These are phyloP conservation scores for Cebidichthys violaceus DNA, from an alignment of 2,113 vertebrate genomes.

Conservation along the genomic window DNA sequence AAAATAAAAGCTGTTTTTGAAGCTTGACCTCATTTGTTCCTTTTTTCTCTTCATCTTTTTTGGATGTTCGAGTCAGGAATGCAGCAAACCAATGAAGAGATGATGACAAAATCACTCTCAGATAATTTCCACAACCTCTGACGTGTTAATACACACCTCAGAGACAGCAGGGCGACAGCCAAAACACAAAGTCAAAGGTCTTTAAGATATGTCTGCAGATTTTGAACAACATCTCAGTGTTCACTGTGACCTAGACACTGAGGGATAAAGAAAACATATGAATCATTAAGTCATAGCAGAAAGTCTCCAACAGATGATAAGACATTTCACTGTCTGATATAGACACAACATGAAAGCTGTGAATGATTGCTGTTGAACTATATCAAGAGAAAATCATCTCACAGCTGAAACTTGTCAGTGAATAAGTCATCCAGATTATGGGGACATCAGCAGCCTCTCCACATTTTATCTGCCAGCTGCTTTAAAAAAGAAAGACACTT, in stretches of 20 bases:
- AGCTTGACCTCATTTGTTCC: slow-evolving; percentile 6
- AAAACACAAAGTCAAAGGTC: slow-evolving; percentile 16
- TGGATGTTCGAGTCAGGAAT: not conserved
- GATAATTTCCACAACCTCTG: not conserved
- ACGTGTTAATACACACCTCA: slow-evolving; percentile 9
- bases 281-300: slow-evolving; percentile 37
- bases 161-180: slow-evolving; percentile 17
- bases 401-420: not conserved
- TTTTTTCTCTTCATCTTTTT: not conserved
- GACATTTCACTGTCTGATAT: slow-evolving; percentile 1
- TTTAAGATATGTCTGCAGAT: slow-evolving; percentile 21
- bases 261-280: slow-evolving; percentile 7
- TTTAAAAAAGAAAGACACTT: not conserved
- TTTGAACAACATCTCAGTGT: slow-evolving; percentile 11
- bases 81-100: not conserved
- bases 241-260: slow-evolving; percentile 34
- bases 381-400: not conserved
- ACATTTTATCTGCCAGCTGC: not conserved
- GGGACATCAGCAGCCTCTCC: not conserved
- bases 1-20: slow-evolving; percentile 10
- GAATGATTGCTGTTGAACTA: not conserved
- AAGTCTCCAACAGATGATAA: not conserved
- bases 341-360: not conserved
- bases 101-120: not conserved
- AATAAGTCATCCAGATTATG: not conserved